phyloP scores from a whole-genome alignment of 2,113 vertebrate genomes.

The Malurus elegans region DNA sequence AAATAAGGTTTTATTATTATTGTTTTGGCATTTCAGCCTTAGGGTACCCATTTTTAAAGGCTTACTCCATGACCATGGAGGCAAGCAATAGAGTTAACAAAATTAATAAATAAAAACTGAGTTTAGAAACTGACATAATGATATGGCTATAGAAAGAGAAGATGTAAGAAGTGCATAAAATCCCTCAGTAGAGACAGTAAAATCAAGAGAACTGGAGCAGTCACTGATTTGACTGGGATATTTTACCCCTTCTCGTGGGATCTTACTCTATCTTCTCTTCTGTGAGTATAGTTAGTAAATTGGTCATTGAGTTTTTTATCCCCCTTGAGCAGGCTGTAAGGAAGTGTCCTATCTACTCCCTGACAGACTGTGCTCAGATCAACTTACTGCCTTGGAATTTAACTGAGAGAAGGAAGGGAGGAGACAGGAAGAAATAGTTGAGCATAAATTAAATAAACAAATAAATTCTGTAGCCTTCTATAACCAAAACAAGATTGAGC shows the following conservation, averaged over 20 bases:
- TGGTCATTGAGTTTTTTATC: not conserved
- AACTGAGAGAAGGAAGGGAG: conserved; percentile 50
- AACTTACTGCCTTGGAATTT: not conserved
- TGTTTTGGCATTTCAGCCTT: not conserved
- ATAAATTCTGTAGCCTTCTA: conserved; percentile 14
- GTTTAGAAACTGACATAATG: not conserved
- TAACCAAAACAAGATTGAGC: not conserved
- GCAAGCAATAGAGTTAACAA: not conserved
- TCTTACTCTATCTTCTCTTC: not conserved
- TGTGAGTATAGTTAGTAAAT: not conserved
- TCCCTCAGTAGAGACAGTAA: not conserved
- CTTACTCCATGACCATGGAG: not conserved
- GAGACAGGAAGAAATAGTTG: conserved; percentile 57
- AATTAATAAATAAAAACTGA: not conserved
- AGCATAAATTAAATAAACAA: conserved; percentile 59
- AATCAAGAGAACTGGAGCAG: not conserved
- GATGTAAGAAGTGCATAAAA: not conserved
- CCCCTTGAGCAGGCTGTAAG: not conserved
- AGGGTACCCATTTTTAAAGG: not conserved
- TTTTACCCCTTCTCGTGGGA: not conserved
- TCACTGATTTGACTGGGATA: not conserved
- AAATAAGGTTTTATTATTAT: not conserved
- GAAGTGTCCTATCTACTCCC: not conserved
- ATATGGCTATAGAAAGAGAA: not conserved
- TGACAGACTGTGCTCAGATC: not conserved